A percentile compares a stretch with the other conserved stretches of the same genome.
These are phyloP conservation scores for Taeniopygia guttata DNA, from an alignment of 2,797 vertebrate genomes.

Conservation along the genomic window DNA sequence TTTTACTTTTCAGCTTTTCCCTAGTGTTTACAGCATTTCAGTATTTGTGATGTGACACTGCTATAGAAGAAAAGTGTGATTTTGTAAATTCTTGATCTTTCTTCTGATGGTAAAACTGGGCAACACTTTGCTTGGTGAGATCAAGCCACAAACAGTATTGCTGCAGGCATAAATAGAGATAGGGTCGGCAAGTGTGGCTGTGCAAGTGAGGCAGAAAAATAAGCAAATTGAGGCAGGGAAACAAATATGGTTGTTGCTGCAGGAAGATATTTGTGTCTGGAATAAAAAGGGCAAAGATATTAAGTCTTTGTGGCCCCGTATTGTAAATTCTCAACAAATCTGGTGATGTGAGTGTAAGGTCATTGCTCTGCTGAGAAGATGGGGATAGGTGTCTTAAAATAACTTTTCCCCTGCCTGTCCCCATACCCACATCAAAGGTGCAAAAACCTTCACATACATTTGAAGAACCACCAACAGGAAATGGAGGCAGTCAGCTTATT, in stretches of 20 bases:
- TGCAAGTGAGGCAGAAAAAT: neutral
- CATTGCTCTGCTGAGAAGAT: neutral
- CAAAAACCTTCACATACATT: fast-evolving
- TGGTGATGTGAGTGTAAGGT: neutral
- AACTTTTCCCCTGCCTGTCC: neutral
- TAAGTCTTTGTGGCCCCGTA: fast-evolving
- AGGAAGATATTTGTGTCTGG: neutral
- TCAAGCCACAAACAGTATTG: neutral
- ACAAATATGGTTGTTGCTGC: neutral
- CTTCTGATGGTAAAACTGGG: neutral
- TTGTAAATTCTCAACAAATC: neutral
- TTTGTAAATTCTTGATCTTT: neutral
- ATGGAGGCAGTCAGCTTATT: neutral
- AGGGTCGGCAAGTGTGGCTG: neutral
- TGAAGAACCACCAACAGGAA: neutral
- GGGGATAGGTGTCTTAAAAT: neutral
- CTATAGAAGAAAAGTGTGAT: neutral
- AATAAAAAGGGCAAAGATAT: neutral
- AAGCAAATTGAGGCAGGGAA: neutral
- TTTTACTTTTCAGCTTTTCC: neutral
- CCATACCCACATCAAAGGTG: neutral
- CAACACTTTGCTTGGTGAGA: neutral
- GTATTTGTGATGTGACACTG: neutral
- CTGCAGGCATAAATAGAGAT: neutral
- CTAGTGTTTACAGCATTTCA: neutral